A percentile compares a stretch with the other conserved stretches of the same genome.
Conservation (phyloP, 2,888 invertebrate genomes). For the Criorhina ranunculi region DNA sequence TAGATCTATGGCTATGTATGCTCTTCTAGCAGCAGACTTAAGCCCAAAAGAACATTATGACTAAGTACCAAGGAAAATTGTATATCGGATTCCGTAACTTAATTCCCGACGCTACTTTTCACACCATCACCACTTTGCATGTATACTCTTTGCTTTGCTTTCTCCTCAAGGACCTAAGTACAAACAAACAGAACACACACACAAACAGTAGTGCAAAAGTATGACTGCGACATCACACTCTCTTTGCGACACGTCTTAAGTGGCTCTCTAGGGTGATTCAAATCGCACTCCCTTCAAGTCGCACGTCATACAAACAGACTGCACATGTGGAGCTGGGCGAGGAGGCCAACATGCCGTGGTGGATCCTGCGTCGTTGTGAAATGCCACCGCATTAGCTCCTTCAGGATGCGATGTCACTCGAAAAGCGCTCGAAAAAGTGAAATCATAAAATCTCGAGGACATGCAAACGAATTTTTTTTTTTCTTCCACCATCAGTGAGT, state of each 20-base stretch:
- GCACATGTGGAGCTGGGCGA: background rate
- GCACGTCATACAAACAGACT: constrained; percentile 47
- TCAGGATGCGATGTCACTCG: constrained; percentile 67
- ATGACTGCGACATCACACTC: constrained; percentile 12
- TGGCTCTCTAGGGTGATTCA: constrained; percentile 64
- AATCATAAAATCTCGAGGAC: constrained; percentile 74
- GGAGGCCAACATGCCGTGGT: background rate
- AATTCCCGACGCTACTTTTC: constrained; percentile 47
- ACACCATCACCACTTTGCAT: constrained; percentile 50
- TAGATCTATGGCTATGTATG: background rate
- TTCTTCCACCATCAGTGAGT: constrained; percentile 11
- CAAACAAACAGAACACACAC: constrained; percentile 44
- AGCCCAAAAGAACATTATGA: constrained; percentile 46
- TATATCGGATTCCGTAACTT: constrained; percentile 61
- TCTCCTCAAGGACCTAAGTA: constrained; percentile 40
- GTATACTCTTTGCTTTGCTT: constrained; percentile 21
- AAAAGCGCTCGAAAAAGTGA: constrained; percentile 60
- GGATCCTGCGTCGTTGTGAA: constrained; percentile 30
- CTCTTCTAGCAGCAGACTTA: background rate
- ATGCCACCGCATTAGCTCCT: constrained; percentile 69
- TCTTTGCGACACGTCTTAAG: constrained; percentile 46
- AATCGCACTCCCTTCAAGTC: constrained; percentile 51
- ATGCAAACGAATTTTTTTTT: constrained; percentile 44
- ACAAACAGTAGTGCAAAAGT: too few species aligned
- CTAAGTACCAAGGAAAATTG: constrained; percentile 46